phyloP scores from a whole-genome alignment of 2,888 invertebrate genomes.

The Dioctria rufipes region DNA sequence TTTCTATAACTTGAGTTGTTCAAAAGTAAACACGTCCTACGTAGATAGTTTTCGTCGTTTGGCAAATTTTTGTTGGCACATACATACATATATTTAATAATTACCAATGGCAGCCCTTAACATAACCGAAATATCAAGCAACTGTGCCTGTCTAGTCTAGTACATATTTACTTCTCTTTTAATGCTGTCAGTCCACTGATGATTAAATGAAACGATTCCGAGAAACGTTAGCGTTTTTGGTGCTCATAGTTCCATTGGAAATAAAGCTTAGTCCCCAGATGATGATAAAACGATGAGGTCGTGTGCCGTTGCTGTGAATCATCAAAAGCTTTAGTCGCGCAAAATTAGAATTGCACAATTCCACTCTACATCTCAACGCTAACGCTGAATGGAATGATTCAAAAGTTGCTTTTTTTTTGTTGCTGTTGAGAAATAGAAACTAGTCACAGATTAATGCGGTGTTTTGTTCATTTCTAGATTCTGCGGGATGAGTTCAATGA shows the following conservation, averaged over 20 bases:
- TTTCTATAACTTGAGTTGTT: no score
- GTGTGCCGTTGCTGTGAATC: constrained; percentile 14
- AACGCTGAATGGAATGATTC: background rate
- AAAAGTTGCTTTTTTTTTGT: constrained; percentile 2
- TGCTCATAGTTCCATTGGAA: constrained; percentile 7
- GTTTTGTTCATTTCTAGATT: background rate
- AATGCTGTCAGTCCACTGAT: no score
- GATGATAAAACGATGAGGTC: constrained; percentile 22
- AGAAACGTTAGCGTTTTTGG: background rate
- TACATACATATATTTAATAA: no score
- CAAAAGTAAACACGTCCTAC: no score
- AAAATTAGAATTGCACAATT: constrained; percentile 19
- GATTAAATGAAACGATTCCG: constrained; percentile 3
- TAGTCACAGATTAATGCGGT: background rate
- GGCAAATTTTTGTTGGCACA: no score
- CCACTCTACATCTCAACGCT: constrained; percentile 4
- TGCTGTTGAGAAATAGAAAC: constrained; percentile 17
- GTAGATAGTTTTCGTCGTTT: no score
- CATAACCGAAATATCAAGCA: no score
- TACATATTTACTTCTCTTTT: no score
- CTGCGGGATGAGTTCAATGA: background rate
- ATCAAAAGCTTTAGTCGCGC: constrained; percentile 17
- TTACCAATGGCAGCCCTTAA: no score
- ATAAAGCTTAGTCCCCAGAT: constrained; percentile 23
- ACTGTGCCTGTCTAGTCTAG: no score